These are phyloP conservation scores for Cebus imitator DNA, from an alignment of 2,113 vertebrate species.

Conservation along the genomic window DNA sequence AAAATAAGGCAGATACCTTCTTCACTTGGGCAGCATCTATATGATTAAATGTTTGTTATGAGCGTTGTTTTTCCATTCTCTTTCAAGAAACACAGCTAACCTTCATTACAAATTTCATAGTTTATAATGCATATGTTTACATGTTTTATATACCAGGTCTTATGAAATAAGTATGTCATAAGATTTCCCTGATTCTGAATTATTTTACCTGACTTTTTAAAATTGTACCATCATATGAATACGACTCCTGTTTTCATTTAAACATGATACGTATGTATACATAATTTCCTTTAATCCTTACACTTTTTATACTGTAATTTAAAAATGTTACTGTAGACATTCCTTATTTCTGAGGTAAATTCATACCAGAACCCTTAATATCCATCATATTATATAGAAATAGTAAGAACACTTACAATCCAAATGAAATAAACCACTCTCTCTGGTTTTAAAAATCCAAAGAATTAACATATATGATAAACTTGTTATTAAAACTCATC, in stretches of 20 bases:
- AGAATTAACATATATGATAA: neutral
- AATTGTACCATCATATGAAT: neutral
- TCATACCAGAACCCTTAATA: constrained; percentile 13
- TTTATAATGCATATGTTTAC: neutral
- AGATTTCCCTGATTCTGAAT: neutral
- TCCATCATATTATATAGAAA: neutral
- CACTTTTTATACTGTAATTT: neutral
- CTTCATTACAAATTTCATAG: neutral
- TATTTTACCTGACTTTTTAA: constrained; percentile 1
- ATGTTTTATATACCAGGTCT: neutral
- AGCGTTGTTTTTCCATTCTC: neutral
- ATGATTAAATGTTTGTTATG: neutral
- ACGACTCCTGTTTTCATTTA: neutral
- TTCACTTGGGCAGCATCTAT: neutral
- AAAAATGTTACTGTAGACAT: neutral
- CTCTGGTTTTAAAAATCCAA: neutral
- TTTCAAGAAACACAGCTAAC: constrained; percentile 40
- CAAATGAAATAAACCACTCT: neutral
- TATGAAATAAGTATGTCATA: neutral
- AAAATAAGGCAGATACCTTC: neutral
- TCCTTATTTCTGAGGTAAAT: constrained; percentile 37
- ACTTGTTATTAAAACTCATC: constrained; percentile 8
- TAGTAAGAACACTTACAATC: neutral
- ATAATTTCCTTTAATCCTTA: neutral
- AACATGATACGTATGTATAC: neutral